Evolutionary conservation across 35 echinoderm and acorn worm species (phyloP), one percentile per base, ranked within the genome.

Genomic region (Holothuria glaberrima): DNA sequence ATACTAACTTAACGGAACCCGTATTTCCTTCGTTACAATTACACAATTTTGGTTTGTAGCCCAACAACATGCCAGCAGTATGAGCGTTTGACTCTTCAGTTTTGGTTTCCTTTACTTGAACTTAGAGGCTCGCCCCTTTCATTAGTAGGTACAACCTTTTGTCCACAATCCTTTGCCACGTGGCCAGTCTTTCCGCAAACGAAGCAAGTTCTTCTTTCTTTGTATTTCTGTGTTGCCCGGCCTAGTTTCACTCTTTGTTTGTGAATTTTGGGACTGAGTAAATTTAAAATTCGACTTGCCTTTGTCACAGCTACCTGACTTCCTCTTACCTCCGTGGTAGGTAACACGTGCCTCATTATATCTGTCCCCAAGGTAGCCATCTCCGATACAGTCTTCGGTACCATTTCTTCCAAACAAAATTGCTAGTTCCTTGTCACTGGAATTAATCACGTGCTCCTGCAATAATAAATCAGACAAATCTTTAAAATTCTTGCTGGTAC

Each of bases 351-450:
- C 90, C 48, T 91, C 80, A 12, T 21, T 16, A 86, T 69, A 91
- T 19, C 45, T 78, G 74, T 91, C 90, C 28, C 64, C 12, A 85
- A 86, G 13, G 1, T 30, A 35, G 78, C 41, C 44, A 91, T 28
- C 0, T 86, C 80, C 65, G 48, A 52, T 5, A 61, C 48, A 29
- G 46, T 73, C 0, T 2, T 35, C 19, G 59, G 78, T 22, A 36
- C 33, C 29, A 58, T 83, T 58, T 91, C 79, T 82, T 71, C 85
- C 48, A 91, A 50, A 38, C n/a, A 91, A 91, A 14, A 91, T 46
- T 46, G 44, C n/a, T 26, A 71, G 20, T 6, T 85, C 80, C 50
- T 86, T 83, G 26, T 45, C 46, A 85, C n/a, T n/a, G n/a, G n/a
- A n/a, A n/a, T n/a, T n/a, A n/a, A n/a, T n/a, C n/a, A n/a, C n/a